Base-by-base conservation (phyloP, 2,888 invertebrate genomes). In the Phrixothrix hirtus region DNA sequence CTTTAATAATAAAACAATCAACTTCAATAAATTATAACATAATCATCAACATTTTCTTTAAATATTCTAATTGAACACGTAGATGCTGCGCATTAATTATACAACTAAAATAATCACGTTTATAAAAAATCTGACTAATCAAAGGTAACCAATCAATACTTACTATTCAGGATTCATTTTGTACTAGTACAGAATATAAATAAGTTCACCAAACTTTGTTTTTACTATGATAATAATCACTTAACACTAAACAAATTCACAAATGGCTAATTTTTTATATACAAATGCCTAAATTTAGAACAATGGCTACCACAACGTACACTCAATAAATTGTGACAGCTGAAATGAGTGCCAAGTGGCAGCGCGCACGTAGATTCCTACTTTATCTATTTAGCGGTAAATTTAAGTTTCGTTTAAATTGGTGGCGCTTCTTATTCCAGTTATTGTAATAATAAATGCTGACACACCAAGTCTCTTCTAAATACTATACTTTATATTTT, bases 81-180 rank as follows among this genome's bases (percentile, higher is more conserved):
- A 27, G 29, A 10, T 15, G 6, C 61, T 70, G 66, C 69, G 68
- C 66, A 70, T 62, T 65, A 39, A 41, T 42, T 25, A 58, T 60
- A 62, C 52, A 62, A 62, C 62, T 63, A 68, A 68, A 67, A 62
- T 61, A 44, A 59, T 59, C 50, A 57, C 61, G 64, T 63, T 68
- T 68, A 67, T 67, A 61, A 62, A 63, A 60, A 56, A n/a, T n/a
- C 55, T 56, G 62, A 58, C 59, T 57, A 63, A 55, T 58, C 58
- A 63, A 60, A 63, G 59, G 65, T 66, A 67, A 67, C 48, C 73
- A 74, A 72, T 71, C 70, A 68, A 77, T 82, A 85, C 88, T 88
- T 79, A 89, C 88, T 88, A 89, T 84, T 89, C 88, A 69, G 88
- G 88, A 84, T 88, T 88, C 88, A 89, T 88, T 69, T 70, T 54